phyloP scores from a whole-genome alignment of 2,888 invertebrate species.

The Bellardia bayeri region DNA sequence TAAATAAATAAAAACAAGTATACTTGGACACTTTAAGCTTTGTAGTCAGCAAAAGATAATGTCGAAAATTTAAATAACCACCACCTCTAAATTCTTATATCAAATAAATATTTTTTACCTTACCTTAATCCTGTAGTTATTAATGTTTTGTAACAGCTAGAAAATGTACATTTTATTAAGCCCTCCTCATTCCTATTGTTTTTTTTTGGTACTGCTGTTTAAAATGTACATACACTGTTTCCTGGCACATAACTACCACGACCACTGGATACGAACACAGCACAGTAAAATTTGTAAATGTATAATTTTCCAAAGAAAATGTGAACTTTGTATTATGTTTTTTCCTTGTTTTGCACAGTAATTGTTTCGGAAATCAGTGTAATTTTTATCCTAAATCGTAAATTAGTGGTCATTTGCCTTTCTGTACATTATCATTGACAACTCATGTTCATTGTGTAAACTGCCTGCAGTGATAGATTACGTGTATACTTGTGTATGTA shows the following conservation, averaged over 20 bases:
- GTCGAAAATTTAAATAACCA: not conserved
- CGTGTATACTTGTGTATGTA: not conserved
- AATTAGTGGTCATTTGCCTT: conserved; percentile 51
- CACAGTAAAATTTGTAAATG: no score
- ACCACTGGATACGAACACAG: no score
- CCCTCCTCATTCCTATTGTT: not conserved
- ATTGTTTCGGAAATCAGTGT: not conserved
- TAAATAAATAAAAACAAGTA: not conserved
- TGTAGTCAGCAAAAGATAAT: conserved; percentile 25
- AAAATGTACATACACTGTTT: conserved; percentile 10
- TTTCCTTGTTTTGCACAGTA: not conserved
- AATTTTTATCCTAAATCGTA: conserved; percentile 34
- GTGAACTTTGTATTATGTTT: no score
- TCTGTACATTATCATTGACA: not conserved
- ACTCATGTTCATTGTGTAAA: not conserved
- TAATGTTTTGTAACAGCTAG: conserved; percentile 34
- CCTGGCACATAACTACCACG: not conserved
- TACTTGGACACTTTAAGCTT: not conserved
- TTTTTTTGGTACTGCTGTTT: not conserved
- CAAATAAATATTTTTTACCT: not conserved
- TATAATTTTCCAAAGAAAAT: no score
- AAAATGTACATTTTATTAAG: conserved; percentile 20
- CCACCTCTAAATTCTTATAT: not conserved
- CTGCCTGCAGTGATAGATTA: not conserved
- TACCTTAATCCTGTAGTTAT: conserved; percentile 49